These are phyloP conservation scores for Odontomyia ornata DNA, from an alignment of 2,888 invertebrate species.

Conservation along the genomic window DNA sequence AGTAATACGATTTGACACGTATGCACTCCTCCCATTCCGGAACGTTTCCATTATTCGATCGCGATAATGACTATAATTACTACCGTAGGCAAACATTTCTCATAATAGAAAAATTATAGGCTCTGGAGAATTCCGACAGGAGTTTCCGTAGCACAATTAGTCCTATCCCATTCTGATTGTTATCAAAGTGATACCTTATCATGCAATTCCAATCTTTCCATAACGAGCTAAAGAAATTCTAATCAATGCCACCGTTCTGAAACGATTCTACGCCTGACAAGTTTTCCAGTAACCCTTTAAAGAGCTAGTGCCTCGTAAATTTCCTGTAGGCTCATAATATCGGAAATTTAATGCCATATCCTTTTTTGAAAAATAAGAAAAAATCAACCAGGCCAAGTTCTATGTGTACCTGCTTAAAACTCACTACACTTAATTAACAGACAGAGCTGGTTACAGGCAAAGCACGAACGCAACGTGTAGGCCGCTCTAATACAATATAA, in stretches of 20 bases:
- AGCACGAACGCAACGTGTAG: background rate
- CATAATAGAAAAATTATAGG: slow-evolving; percentile 35
- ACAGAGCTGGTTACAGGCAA: background rate
- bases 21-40: slow-evolving; percentile 1
- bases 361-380: slow-evolving; percentile 20
- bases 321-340: slow-evolving; percentile 10
- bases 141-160: background rate
- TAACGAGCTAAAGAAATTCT: background rate
- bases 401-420: slow-evolving; percentile 1
- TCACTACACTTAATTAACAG: slow-evolving; percentile 36
- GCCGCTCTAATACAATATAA: background rate
- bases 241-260: background rate
- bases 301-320: background rate
- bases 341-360: slow-evolving; percentile 32
- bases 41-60: slow-evolving; percentile 16
- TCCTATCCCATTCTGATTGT: background rate
- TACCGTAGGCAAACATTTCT: slow-evolving; percentile 18
- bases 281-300: background rate
- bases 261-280: background rate
- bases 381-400: background rate
- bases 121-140: background rate
- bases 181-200: slow-evolving; percentile 1
- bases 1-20: slow-evolving; percentile 3
- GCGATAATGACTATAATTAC: slow-evolving; percentile 39
- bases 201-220: background rate